phyloP scores from a whole-genome alignment of 2,113 vertebrate species.

The Panurus biarmicus region DNA sequence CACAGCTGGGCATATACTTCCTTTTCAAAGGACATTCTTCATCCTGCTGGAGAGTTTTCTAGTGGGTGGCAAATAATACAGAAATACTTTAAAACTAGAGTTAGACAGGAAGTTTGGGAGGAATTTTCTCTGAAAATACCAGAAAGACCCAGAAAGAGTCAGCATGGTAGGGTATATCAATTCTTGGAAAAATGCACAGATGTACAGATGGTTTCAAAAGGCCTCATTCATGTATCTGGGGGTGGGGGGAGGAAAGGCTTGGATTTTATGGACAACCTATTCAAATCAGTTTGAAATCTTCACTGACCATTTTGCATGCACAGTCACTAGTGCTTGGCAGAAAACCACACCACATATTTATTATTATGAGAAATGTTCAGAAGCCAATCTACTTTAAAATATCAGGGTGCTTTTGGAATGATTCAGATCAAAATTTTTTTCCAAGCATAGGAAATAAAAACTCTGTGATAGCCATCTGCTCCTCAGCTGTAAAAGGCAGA shows the following conservation, averaged over 20 bases:
- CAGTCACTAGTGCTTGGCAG: slow-evolving; percentile 27
- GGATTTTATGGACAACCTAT: slow-evolving; percentile 10
- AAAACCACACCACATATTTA: slow-evolving; percentile 2
- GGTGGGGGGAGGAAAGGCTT: not conserved
- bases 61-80: not conserved
- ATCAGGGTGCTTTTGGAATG: not conserved
- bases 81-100: not conserved
- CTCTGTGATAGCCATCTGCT: slow-evolving; percentile 11
- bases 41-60: not conserved
- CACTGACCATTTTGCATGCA: slow-evolving; percentile 33
- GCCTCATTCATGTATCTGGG: not conserved
- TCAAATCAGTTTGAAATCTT: slow-evolving; percentile 21
- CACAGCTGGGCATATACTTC: not conserved
- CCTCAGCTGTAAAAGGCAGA: slow-evolving; percentile 36
- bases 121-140: not conserved
- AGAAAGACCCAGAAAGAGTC: not conserved
- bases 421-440: slow-evolving; percentile 2
- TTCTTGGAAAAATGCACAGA: not conserved
- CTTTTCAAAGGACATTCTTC: not conserved
- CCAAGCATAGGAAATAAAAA: slow-evolving; percentile 1
- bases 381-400: slow-evolving; percentile 13
- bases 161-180: not conserved
- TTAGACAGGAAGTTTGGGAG: not conserved
- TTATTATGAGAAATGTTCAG: slow-evolving; percentile 16
- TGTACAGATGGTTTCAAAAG: slow-evolving; percentile 16